Percentiles rank a stretch among this genome's conserved stretches.
Conservation (phyloP, 1,140 invertebrate genomes). For the Drosophila pectinifera region DNA sequence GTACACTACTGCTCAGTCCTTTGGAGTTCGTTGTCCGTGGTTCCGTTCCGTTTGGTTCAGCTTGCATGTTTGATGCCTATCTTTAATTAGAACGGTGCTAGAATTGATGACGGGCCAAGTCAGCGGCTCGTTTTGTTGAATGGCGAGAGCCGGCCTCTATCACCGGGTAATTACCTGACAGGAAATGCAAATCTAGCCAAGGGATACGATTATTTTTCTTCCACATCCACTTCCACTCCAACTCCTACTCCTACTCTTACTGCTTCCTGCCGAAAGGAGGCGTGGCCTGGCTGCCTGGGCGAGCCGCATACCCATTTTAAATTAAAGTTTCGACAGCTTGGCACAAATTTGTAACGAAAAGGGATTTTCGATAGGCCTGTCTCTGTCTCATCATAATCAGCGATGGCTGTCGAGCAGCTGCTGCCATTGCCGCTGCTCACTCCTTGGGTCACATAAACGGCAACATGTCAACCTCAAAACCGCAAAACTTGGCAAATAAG, state of each 20-base stretch:
- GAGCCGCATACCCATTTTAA: constrained; percentile 48
- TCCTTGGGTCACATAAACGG: constrained; percentile 80
- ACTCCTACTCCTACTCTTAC: not conserved
- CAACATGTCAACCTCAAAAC: constrained; percentile 83
- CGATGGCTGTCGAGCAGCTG: constrained; percentile 68
- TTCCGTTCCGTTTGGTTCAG: constrained; percentile 31
- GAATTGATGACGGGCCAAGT: constrained; percentile 78
- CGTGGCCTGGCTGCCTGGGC: constrained; percentile 16
- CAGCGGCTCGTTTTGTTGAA: constrained; percentile 74
- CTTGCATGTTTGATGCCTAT: constrained; percentile 78
- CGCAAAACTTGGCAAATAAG: constrained; percentile 82
- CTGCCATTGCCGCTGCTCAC: constrained; percentile 42
- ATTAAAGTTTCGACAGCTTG: constrained; percentile 70
- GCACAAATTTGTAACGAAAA: constrained; percentile 68
- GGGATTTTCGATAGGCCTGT: constrained; percentile 29
- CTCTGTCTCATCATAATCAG: constrained; percentile 75
- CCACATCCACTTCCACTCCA: constrained; percentile 26
- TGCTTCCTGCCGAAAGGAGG: constrained; percentile 29
- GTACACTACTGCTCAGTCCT: constrained; percentile 22
- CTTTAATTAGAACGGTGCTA: constrained; percentile 78
- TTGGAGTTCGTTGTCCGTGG: constrained; percentile 74
- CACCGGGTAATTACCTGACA: constrained; percentile 79
- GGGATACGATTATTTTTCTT: constrained; percentile 65
- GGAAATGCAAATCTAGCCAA: constrained; percentile 77
- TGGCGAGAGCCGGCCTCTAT: constrained; percentile 63